These are phyloP conservation scores for Leucophenga montana DNA, from an alignment of 2,888 invertebrate genomes.

Conservation along the genomic window DNA sequence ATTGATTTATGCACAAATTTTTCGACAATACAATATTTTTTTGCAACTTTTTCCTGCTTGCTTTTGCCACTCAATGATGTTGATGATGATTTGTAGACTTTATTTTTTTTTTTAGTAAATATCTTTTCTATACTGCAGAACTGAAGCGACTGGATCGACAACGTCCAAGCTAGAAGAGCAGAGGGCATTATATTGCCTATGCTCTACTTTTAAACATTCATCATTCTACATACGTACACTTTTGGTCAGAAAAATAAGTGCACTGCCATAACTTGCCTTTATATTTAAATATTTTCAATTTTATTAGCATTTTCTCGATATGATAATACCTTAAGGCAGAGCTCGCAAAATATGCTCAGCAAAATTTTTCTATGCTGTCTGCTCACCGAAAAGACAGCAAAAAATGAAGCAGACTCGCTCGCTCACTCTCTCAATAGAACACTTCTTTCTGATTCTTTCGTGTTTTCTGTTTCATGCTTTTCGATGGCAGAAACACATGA, in stretches of 20 bases:
- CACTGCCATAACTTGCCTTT: too few species aligned
- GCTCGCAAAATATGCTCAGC: too few species aligned
- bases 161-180: background rate
- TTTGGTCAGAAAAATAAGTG: too few species aligned
- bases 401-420: too few species aligned
- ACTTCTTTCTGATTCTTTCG: too few species aligned
- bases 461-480: too few species aligned
- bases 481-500: too few species aligned
- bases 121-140: background rate
- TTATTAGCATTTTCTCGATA: too few species aligned
- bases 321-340: too few species aligned
- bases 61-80: background rate
- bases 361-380: too few species aligned
- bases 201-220: constrained; percentile 39
- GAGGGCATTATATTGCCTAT: constrained; percentile 44
- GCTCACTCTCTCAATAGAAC: too few species aligned
- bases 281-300: background rate
- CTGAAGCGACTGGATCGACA: background rate
- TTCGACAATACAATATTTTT: constrained; percentile 30
- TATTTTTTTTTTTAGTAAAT: constrained; percentile 8
- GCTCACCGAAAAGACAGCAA: too few species aligned
- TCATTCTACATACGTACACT: constrained; percentile 45
- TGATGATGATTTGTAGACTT: constrained; percentile 23
- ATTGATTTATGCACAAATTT: constrained; percentile 64
- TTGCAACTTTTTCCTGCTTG: constrained; percentile 7